Conservation (phyloP, 2,888 invertebrate genomes). For the Anaspis maculata region DNA sequence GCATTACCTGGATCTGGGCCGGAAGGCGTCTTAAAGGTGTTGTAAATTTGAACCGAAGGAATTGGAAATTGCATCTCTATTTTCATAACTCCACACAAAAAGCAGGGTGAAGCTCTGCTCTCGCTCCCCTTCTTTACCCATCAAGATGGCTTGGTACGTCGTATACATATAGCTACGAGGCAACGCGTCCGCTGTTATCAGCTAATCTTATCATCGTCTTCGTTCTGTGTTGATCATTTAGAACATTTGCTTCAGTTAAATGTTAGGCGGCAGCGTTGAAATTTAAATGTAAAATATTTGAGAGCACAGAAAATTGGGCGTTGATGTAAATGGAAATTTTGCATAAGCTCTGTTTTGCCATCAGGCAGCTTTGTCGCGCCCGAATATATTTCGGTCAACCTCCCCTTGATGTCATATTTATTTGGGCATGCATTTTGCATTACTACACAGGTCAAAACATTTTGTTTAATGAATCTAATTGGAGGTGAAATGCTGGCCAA, state of each 20-base stretch:
- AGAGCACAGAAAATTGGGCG: constrained; percentile 5
- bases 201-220: constrained; percentile 12
- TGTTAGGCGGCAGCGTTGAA: constrained; percentile 6
- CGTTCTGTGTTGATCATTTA: constrained; percentile 13
- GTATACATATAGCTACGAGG: constrained; percentile 2
- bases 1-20: neutral
- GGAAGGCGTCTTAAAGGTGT: constrained; percentile 8
- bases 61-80: constrained; percentile 12
- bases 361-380: too few relatives aligned
- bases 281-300: constrained; percentile 12
- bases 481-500: too few relatives aligned
- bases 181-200: constrained; percentile 7
- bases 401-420: too few relatives aligned
- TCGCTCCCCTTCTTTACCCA: neutral
- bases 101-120: neutral
- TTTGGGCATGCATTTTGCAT: too few relatives aligned
- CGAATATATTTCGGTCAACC: too few relatives aligned
- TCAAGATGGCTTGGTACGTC: neutral
- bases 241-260: constrained; percentile 9
- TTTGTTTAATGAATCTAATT: too few relatives aligned
- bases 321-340: constrained; percentile 8
- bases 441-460: too few relatives aligned
- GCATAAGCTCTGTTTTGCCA: constrained; percentile 5
- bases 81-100: constrained; percentile 6
- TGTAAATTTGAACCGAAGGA: constrained; percentile 16